Base-by-base conservation (phyloP, 2,888 invertebrate genomes). In the Pammene aurita region DNA sequence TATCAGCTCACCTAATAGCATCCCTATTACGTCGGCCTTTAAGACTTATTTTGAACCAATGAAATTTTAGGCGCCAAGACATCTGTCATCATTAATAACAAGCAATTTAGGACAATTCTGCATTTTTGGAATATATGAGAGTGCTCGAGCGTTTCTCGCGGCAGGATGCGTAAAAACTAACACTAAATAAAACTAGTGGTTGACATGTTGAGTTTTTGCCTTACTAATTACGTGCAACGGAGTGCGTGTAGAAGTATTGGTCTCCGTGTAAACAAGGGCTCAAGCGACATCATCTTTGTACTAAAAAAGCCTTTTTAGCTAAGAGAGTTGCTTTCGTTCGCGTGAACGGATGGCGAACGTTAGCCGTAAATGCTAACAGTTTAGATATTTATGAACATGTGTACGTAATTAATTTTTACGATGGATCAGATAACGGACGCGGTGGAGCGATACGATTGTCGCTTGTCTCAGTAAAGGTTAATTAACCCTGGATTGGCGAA, bases 11-110 rank as follows among this genome's bases (percentile, higher is more conserved):
- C 76, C 56, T 26, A 63, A 55, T 72, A 81, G 73, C 67, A 83
- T 78, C 64, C 2, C 0, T 7, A 52, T 34, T 1, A 0, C 10
- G 38, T 38, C 11, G n/a, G 0, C n/a, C 7, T 16, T 77, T 84
- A 76, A 77, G 79, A 77, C 71, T 60, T 50, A 70, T 78, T 83
- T 80, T 26, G 66, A 72, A 70, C 61, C 66, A 44, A 52, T 14
- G 7, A 50, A 14, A 38, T 35, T 7, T 64, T 69, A 77, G 80
- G 92, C 92, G 92, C 92, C 86, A 89, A 86, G 85, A 87, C 92
- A 92, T 92, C 91, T 91, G 91, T 92, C 92, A 91, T 92, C 89
- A 89, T 91, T 92, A 90, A 91, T 89, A 92, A 90, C 86, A 86
- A 89, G 90, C 91, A 91, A 92, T 92, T 91, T 90, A 89, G 90